A percentile compares a stretch with the other conserved stretches of the same genome.
These are phyloP conservation scores for Eudorcas thomsonii DNA, from an alignment of 2,113 vertebrate species.

Conservation along the genomic window DNA sequence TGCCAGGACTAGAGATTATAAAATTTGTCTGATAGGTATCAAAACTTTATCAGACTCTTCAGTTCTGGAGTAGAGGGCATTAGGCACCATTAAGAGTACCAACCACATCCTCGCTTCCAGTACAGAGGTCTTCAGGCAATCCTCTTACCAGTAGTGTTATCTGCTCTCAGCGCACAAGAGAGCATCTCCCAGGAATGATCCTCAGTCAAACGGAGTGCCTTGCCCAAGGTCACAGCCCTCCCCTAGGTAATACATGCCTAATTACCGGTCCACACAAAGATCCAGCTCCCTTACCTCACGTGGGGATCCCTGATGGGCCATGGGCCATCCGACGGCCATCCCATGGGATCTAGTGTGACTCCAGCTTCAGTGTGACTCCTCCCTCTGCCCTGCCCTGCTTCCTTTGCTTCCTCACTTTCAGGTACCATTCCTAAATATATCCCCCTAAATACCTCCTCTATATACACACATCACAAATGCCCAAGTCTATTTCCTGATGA, in stretches of 20 bases:
- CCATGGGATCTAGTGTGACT: not conserved
- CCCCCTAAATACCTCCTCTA: not conserved
- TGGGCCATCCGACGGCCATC: not conserved
- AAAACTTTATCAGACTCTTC: not conserved
- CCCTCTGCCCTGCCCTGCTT: not conserved
- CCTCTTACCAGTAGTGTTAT: not conserved
- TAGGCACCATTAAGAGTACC: not conserved
- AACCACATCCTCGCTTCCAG: not conserved
- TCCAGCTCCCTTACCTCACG: not conserved
- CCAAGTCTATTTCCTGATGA: not conserved
- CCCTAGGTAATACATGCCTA: not conserved
- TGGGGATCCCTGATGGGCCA: not conserved
- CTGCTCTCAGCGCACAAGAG: not conserved
- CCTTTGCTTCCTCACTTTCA: not conserved
- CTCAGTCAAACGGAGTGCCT: not conserved
- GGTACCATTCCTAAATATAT: not conserved
- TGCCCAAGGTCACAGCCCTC: not conserved
- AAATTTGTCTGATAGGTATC: not conserved
- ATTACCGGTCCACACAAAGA: not conserved
- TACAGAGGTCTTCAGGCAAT: not conserved
- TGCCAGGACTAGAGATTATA: not conserved
- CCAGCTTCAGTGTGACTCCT: not conserved
- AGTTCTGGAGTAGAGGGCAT: not conserved
- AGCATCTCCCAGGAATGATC: not conserved
- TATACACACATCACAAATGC: not conserved